Evolutionary conservation across 2,888 invertebrate species (phyloP).

Genomic region (Drosophila atripex): DNA sequence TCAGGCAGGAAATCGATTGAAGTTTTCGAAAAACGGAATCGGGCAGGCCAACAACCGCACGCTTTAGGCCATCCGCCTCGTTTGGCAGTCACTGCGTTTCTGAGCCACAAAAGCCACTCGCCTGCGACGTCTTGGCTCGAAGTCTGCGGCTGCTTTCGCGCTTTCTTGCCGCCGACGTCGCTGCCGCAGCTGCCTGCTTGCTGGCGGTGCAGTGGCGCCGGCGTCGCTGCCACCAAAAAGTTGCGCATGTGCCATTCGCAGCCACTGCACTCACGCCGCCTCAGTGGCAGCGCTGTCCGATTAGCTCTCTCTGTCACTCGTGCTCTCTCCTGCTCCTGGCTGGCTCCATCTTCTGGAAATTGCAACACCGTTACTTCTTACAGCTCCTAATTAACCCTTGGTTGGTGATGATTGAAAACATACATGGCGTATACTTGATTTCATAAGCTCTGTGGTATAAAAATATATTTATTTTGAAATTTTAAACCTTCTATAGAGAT

Average conservation of each 20-base stretch:
- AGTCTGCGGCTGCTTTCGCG: constrained; percentile 18
- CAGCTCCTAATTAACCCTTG: neutral
- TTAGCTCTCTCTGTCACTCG: constrained; percentile 1
- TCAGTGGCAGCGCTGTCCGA: neutral
- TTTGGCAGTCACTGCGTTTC: constrained; percentile 78
- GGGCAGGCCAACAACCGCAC: constrained; percentile 7
- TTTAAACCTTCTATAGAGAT: too few species aligned
- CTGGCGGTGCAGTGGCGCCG: constrained; percentile 24
- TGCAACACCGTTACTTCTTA: neutral
- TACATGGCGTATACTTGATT: neutral
- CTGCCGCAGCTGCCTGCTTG: constrained; percentile 14
- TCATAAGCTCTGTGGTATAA: too few species aligned
- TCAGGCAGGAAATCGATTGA: constrained; percentile 22
- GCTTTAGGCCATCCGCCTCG: constrained; percentile 68
- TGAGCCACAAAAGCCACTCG: constrained; percentile 68
- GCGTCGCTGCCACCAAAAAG: constrained; percentile 22
- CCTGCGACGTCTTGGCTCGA: constrained; percentile 60
- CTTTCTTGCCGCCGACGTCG: constrained; percentile 22
- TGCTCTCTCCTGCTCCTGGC: neutral
- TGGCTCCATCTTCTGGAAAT: neutral
- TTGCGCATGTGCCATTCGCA: constrained; percentile 54
- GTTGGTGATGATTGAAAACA: neutral
- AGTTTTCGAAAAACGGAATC: constrained; percentile 1
- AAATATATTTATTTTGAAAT: too few species aligned
- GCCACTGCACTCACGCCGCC: neutral